Percentiles rank a stretch among this genome's conserved stretches.
Evolutionary conservation across 2,888 invertebrate genomes (phyloP).

Genomic region (Strigamia transsilvanica): DNA sequence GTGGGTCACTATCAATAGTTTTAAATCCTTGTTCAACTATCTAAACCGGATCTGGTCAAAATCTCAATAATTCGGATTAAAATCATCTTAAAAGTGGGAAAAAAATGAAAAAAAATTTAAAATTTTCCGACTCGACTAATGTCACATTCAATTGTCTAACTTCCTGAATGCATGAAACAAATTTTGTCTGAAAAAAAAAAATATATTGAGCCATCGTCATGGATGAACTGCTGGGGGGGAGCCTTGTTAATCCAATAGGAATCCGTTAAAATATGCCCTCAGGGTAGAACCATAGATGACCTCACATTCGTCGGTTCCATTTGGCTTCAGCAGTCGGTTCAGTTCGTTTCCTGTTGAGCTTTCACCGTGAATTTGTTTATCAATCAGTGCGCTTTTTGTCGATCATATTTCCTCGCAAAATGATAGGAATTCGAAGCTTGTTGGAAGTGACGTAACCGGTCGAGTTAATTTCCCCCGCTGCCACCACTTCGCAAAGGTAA

Average conservation of each 20-base stretch:
- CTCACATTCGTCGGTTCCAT: constrained; percentile 12
- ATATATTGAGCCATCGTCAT: background rate
- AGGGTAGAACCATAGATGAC: constrained; percentile 16
- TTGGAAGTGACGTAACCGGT: background rate
- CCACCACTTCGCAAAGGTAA: background rate
- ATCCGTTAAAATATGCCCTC: background rate
- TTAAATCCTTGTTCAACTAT: background rate
- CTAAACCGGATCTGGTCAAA: constrained; percentile 21
- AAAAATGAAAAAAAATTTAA: background rate
- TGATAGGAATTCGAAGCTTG: background rate
- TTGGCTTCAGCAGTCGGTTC: background rate
- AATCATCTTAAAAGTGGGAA: background rate
- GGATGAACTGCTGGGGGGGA: background rate
- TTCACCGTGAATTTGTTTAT: background rate
- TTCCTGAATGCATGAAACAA: background rate
- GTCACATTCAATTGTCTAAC: background rate
- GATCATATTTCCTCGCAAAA: constrained; percentile 1
- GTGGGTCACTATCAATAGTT: constrained; percentile 28
- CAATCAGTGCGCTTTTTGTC: background rate
- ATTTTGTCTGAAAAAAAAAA: background rate
- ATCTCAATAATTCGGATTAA: background rate
- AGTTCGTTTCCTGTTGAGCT: constrained; percentile 11
- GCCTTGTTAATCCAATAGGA: background rate
- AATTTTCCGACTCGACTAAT: background rate
- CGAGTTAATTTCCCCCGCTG: background rate